Percentiles rank a stretch among this genome's conserved stretches.
Conservation (phyloP, 1,140 invertebrate species). For the Hylaeus volcanicus region DNA sequence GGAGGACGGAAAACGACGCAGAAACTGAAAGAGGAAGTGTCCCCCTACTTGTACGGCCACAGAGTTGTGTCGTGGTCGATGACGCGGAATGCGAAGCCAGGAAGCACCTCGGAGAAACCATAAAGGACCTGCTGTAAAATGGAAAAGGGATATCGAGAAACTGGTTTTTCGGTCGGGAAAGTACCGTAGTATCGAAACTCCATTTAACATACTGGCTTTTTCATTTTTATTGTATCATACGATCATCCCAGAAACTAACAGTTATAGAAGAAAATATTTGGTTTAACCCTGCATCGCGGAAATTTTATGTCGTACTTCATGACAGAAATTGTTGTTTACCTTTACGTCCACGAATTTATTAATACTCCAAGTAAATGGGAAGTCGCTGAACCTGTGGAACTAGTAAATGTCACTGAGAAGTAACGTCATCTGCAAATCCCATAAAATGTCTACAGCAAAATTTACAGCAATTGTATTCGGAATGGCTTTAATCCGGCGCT, state of each 20-base stretch:
- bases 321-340: too few relatives aligned
- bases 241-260: not conserved
- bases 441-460: too few relatives aligned
- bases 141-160: not conserved
- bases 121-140: not conserved
- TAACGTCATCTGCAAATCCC: too few relatives aligned
- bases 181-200: not conserved
- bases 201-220: not conserved
- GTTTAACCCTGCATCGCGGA: too few relatives aligned
- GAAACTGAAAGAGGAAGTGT: not conserved
- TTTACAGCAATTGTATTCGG: too few relatives aligned
- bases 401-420: too few relatives aligned
- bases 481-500: too few relatives aligned
- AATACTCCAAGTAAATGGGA: too few relatives aligned
- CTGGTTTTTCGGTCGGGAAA: not conserved
- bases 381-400: too few relatives aligned
- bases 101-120: conserved; percentile 1
- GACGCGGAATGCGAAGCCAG: not conserved
- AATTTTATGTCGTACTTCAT: too few relatives aligned
- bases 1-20: not conserved
- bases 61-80: not conserved
- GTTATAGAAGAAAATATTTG: not conserved
- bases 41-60: not conserved
- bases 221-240: not conserved
- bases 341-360: too few relatives aligned